Evolutionary conservation across 2,113 vertebrate genomes (phyloP).

Genomic region (Triplophysa dalaica): DNA sequence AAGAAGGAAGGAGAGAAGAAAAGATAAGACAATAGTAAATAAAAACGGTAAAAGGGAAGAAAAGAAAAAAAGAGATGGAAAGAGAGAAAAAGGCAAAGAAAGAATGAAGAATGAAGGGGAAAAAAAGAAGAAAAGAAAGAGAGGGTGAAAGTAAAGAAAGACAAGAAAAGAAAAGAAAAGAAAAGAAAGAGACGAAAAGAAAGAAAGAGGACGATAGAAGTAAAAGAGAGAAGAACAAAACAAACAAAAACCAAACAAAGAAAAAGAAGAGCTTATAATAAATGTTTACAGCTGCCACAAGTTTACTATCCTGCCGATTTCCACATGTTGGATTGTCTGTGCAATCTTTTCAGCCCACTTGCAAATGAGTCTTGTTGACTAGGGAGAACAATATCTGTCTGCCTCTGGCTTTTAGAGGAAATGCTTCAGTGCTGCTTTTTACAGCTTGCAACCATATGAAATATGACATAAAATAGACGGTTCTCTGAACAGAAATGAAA

Average conservation of each 20-base stretch:
- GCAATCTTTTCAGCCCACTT: slow-evolving; percentile 43
- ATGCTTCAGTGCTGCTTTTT: slow-evolving; percentile 41
- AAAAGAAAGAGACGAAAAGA: no score
- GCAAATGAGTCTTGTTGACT: not conserved
- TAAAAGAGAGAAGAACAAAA: no score
- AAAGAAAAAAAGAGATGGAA: no score
- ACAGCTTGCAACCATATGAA: slow-evolving; percentile 52
- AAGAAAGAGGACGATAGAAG: no score
- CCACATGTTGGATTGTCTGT: slow-evolving; percentile 58
- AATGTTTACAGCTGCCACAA: slow-evolving; percentile 61
- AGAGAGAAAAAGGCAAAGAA: no score
- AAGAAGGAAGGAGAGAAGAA: not conserved
- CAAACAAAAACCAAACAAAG: no score
- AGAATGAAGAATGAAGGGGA: no score
- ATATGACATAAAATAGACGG: slow-evolving; percentile 46
- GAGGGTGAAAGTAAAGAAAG: no score
- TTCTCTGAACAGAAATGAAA: slow-evolving; percentile 51
- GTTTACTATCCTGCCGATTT: slow-evolving; percentile 66
- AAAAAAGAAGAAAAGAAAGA: no score
- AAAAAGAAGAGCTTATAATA: slow-evolving; percentile 1
- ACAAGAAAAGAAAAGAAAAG: no score
- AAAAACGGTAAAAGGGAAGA: slow-evolving; percentile 40
- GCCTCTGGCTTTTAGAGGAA: slow-evolving; percentile 25
- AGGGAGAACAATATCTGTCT: slow-evolving; percentile 10
- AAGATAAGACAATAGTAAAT: slow-evolving; percentile 28